phyloP scores from a whole-genome alignment of 2,888 invertebrate species.

The Drosophila macrospina region DNA sequence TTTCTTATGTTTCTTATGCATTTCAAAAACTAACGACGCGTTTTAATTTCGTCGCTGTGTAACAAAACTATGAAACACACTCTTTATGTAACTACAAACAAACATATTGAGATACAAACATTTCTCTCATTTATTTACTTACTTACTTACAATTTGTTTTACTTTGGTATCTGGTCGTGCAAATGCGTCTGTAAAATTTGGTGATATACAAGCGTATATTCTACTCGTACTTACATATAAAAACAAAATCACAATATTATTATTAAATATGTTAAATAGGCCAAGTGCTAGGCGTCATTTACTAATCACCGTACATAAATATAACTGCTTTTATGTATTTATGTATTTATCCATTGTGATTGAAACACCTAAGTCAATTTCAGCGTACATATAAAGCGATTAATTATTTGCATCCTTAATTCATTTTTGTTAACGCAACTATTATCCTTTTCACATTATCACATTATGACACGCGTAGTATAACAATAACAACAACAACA shows the following conservation, averaged over 20 bases:
- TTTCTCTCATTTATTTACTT: slow-evolving; percentile 15
- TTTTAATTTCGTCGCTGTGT: slow-evolving; percentile 25
- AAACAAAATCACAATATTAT: slow-evolving; percentile 32
- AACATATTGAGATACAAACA: slow-evolving; percentile 28
- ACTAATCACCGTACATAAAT: slow-evolving; percentile 46
- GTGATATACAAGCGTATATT: slow-evolving; percentile 33
- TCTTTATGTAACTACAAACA: slow-evolving; percentile 8
- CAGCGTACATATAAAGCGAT: slow-evolving; percentile 42
- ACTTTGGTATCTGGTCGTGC: slow-evolving; percentile 68
- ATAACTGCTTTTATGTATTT: slow-evolving; percentile 52
- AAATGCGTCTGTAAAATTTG: slow-evolving; percentile 66
- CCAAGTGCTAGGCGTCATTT: slow-evolving; percentile 46
- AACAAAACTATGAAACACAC: slow-evolving; percentile 1
- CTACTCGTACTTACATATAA: slow-evolving; percentile 13
- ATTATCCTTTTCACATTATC: slow-evolving; percentile 16
- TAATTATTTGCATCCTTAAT: slow-evolving; percentile 53
- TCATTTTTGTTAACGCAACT: slow-evolving; percentile 50
- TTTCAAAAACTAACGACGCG: slow-evolving; percentile 59
- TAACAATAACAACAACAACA: slow-evolving; percentile 11
- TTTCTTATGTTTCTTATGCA: slow-evolving; percentile 48
- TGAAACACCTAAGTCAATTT: slow-evolving; percentile 44
- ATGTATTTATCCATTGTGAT: slow-evolving; percentile 48
- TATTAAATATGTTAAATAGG: slow-evolving; percentile 34
- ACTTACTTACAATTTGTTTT: slow-evolving; percentile 32
- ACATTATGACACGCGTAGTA: slow-evolving; percentile 45